Evolutionary conservation across 2,888 invertebrate species (phyloP), one percentile per base, ranked within the genome.

Genomic region (Aquatica leii): DNA sequence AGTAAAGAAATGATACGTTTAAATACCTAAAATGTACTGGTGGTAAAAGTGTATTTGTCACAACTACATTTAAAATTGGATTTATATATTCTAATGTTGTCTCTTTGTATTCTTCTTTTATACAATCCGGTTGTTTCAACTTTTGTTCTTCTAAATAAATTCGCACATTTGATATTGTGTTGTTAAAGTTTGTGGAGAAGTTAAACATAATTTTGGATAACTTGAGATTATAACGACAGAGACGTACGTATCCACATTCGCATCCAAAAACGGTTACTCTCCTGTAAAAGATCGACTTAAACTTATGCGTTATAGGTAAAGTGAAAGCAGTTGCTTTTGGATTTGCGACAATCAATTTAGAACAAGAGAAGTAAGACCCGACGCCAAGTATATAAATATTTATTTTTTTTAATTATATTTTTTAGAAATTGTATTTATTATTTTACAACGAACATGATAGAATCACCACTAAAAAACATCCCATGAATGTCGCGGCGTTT

Each of bases 181-280:
- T 85, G 73, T 84, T 81, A 68, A 85, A 85, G 74, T 82, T 80
- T 21, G 86, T 80, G n/a, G 80, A 78, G 82, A 86, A 86, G 53
- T 76, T 81, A 68, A 80, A 78, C 9, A 83, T 65, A 18, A 88
- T 77, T 71, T 83, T 82, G 73, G 82, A 79, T 35, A 82, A 82
- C 69, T 78, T 76, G 3, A 83, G 81, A 71, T 85, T 82, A 2
- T 86, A 82, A 67, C 84, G 76, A 52, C 83, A 77, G n/a, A 88
- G 74, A 73, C 83, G 82, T 1, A 88, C 80, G 62, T 84, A 80
- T 3, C 89, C 89, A 80, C 86, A 86, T 79, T 88, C 87, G 73
- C 86, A 87, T 6, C 87, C 87, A 69, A 85, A 81, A 15, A 84
- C 86, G 14, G 87, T 85, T 52, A 88, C 66, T 72, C 88, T 78